Base-by-base conservation (phyloP, 2,797 vertebrate genomes). In the Anabas testudineus region DNA sequence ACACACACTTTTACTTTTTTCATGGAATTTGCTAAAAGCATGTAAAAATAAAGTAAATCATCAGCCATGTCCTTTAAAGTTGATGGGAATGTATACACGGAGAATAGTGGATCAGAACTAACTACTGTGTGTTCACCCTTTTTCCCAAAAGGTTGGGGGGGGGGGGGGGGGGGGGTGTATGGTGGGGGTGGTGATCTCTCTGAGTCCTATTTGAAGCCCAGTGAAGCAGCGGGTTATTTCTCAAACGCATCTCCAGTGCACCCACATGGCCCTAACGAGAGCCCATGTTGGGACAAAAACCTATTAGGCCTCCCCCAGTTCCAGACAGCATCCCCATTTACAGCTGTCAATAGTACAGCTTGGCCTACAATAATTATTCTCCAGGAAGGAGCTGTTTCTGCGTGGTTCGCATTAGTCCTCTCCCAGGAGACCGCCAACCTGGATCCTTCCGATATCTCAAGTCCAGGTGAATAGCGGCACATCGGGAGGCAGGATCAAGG, bases 281-380 rank as follows among this genome's bases (percentile, higher is more conserved):
- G 78, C 80, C 77, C 71, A 57, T 82, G 85, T 82, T 67, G 77
- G 75, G 83, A 85, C 89, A 79, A 51, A 73, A 85, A 81, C 74
- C 84, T 80, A 87, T 87, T 89, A 87, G 82, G 71, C 76, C 74
- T 76, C 74, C 82, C 82, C 72, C 83, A 69, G 78, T 76, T 76
- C 66, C 67, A 85, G 72, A 80, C 80, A 64, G 62, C 77, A 60
- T 90, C 89, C 89, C 88, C 91, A 87, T 88, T 90, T 89, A 82
- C 86, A 85, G 90, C 90, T 92, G 90, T 90, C 90, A 89, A 88
- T 91, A 89, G 70, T 78, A 63, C 84, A 82, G 84, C 89, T 78
- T 70, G 82, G 83, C 80, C 89, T 77, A 76, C 85, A 80, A 73
- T 90, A 89, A 92, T 88, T 82, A 82, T 85, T 82, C 89, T 88